Percentiles rank a stretch among this genome's conserved stretches.
phyloP scores from a whole-genome alignment of 1,140 invertebrate species.

The Magallana gigas region DNA sequence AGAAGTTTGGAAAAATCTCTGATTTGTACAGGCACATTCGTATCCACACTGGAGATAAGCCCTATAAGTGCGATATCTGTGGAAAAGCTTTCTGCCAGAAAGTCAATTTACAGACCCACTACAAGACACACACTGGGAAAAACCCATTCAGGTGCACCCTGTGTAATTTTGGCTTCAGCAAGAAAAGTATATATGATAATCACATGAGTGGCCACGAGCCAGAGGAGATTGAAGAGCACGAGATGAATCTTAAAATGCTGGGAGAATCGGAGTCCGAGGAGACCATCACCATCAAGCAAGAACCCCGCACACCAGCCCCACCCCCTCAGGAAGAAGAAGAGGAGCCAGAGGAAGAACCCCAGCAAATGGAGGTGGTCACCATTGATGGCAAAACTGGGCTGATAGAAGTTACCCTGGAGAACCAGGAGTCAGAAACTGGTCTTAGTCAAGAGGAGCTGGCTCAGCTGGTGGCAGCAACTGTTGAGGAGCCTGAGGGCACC shows the following conservation, averaged over 20 bases:
- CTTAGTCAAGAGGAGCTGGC: conserved; percentile 58
- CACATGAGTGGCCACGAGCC: conserved; percentile 94
- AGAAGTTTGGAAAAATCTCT: conserved; percentile 56
- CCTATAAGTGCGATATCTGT: conserved; percentile 76
- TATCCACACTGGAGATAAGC: conserved; percentile 91
- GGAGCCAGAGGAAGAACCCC: conserved; percentile 7
- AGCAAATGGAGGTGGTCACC: conserved; percentile 33
- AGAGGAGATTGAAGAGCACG: conserved; percentile 42
- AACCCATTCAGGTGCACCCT: conserved; percentile 97
- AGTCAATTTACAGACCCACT: conserved; percentile 54
- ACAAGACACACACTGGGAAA: conserved; percentile 91
- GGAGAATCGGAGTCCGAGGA: background rate
- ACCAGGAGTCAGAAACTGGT: conserved; percentile 56
- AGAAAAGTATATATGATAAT: conserved; percentile 95
- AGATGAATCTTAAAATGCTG: conserved; percentile 27
- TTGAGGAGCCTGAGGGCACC: background rate
- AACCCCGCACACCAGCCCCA: conserved; percentile 18
- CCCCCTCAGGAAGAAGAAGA: background rate
- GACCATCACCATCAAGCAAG: conserved; percentile 38
- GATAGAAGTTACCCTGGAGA: conserved; percentile 52
- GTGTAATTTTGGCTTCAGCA: conserved; percentile 93
- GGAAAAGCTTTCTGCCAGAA: conserved; percentile 58
- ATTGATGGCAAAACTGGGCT: conserved; percentile 47
- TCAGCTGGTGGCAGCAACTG: conserved; percentile 54
- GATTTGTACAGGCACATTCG: conserved; percentile 60